Percentiles rank a stretch among this genome's conserved stretches.
phyloP scores from a whole-genome alignment of 2,888 invertebrate species.

The Nomada ruficornis region DNA sequence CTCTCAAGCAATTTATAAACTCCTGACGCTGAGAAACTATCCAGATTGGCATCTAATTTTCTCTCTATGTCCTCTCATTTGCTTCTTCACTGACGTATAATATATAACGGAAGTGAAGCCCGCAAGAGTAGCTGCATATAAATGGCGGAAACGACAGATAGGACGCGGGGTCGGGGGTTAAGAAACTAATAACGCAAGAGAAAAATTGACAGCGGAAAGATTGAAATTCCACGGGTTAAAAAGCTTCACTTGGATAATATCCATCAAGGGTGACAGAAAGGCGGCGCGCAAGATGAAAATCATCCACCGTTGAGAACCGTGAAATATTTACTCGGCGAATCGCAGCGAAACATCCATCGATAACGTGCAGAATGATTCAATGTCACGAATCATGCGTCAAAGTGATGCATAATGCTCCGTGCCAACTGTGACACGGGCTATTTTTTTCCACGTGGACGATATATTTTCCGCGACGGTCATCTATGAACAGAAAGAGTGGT shows the following conservation, averaged over 20 bases:
- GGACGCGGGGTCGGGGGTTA: constrained; percentile 2
- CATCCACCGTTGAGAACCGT: not conserved
- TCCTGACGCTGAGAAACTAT: not conserved
- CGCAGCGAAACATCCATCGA: constrained; percentile 3
- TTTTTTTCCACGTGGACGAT: constrained; percentile 31
- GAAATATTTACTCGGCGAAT: constrained; percentile 22
- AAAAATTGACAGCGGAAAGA: constrained; percentile 74
- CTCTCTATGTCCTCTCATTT: not conserved
- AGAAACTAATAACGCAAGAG: constrained; percentile 36
- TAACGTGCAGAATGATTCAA: constrained; percentile 9
- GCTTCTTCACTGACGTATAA: not conserved
- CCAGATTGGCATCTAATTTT: constrained; percentile 5
- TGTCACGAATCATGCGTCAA: constrained; percentile 15
- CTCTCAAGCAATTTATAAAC: not conserved
- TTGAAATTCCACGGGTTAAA: constrained; percentile 74
- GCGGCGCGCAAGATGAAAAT: constrained; percentile 16
- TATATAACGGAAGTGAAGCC: not conserved
- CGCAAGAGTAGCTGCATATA: not conserved
- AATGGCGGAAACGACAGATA: constrained; percentile 21
- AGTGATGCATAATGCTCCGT: constrained; percentile 8
- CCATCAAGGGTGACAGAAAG: constrained; percentile 32
- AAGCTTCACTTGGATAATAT: constrained; percentile 56
- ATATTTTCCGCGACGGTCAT: not conserved
- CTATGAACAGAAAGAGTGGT: not conserved
- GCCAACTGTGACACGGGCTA: constrained; percentile 39